Evolutionary conservation across 2,113 vertebrate species (phyloP), one percentile per base, ranked within the genome.

Genomic region (Glareola pratincola): DNA sequence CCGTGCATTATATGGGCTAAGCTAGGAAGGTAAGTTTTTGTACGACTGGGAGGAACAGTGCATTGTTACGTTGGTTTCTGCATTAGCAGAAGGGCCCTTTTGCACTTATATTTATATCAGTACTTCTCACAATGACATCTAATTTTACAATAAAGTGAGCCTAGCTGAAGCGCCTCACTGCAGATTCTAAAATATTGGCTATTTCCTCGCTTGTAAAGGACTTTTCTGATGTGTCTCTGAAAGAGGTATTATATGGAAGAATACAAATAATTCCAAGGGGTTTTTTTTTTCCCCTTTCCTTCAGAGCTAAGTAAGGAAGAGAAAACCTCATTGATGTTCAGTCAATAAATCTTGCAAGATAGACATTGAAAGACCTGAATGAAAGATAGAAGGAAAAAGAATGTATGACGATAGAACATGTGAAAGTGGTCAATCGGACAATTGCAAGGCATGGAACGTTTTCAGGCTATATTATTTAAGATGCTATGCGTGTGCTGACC

Each of bases 71-170:
- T 91, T 43, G 34, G 97, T 86, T 98, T 84, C 96, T 56, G 51
- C 96, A 95, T 97, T 98, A 97, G 93, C 96, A 97, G 90, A 97
- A 96, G 85, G 94, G 79, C 94, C 90, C 94, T 98, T 97, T 96
- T 96, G 96, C 97, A 94, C 97, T 97, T 96, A 90, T 97, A 97
- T 98, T 98, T 98, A 98, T 98, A 97, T 96, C 95, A 18, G 66
- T 91, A 95, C 96, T 98, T 98, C 97, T 97, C 97, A 97, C 96
- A 97, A 96, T 97, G 98, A 96, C 97, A 97, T 96, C 98, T 98
- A 97, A 98, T 98, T 98, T 98, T 97, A 97, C 97, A 98, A 98
- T 97, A 97, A 98, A 98, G 97, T 94, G 95, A 97, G 94, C 91
- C 91, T 74, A 92, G 94, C 93, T 97, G 96, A 97, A 97, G 97